Evolutionary conservation across 1,140 invertebrate genomes (phyloP).

Genomic region (Hyles euphorbiae): DNA sequence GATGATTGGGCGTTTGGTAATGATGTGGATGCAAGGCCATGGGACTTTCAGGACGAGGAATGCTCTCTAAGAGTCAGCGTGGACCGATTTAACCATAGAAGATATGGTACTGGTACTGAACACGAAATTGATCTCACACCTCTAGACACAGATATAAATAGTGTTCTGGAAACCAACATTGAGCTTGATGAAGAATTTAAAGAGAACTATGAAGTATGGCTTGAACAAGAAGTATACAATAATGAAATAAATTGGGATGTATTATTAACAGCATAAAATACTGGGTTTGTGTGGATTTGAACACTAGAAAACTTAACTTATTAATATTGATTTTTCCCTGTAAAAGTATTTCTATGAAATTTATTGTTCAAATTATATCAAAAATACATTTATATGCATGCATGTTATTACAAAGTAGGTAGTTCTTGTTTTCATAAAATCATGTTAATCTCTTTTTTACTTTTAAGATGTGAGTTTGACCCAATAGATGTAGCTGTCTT

Average conservation of each 20-base stretch:
- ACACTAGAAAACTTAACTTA: too few relatives aligned
- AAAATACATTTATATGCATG: not conserved
- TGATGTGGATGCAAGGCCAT: slow-evolving; percentile 97
- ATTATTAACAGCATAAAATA: slow-evolving; percentile 48
- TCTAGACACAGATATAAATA: slow-evolving; percentile 89
- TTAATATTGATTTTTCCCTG: too few relatives aligned
- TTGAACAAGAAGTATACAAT: slow-evolving; percentile 97
- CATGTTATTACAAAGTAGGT: slow-evolving; percentile 2
- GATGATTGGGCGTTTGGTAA: slow-evolving; percentile 99
- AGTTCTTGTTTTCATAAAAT: slow-evolving; percentile 7
- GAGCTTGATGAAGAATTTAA: slow-evolving; percentile 97
- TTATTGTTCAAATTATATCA: slow-evolving; percentile 10
- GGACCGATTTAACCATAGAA: slow-evolving; percentile 95
- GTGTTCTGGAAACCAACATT: slow-evolving; percentile 86
- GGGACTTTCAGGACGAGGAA: slow-evolving; percentile 99
- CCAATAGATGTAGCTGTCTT: too few relatives aligned
- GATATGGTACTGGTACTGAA: slow-evolving; percentile 80
- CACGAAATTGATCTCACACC: slow-evolving; percentile 84
- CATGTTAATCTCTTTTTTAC: slow-evolving; percentile 9
- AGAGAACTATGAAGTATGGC: slow-evolving; percentile 96
- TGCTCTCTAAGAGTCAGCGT: slow-evolving; percentile 94
- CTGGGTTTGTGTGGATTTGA: not conserved
- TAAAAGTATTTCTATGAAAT: slow-evolving; percentile 9
- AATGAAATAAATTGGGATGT: slow-evolving; percentile 87
- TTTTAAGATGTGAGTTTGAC: not conserved